Percentiles rank a stretch among this genome's conserved stretches.
phyloP scores from a whole-genome alignment of 2,888 invertebrate species.

The Drosophila ustulata region DNA sequence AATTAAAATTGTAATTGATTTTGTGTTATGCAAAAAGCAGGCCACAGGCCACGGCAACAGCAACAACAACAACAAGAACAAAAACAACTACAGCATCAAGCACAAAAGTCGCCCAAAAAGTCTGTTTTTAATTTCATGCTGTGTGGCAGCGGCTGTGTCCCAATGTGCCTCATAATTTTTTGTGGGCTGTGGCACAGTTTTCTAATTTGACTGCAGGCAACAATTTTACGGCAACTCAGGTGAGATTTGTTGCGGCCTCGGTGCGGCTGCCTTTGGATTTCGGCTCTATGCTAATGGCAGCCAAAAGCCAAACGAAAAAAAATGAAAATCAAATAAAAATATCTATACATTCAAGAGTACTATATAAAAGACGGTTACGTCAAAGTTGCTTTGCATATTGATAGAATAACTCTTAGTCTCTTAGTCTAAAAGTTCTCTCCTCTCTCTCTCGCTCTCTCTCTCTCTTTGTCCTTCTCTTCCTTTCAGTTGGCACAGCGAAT shows the following conservation, averaged over 20 bases:
- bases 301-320: slow-evolving; percentile 24
- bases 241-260: slow-evolving; percentile 69
- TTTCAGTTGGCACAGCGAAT: slow-evolving; percentile 14
- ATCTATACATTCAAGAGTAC: slow-evolving; percentile 6
- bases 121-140: slow-evolving; percentile 77
- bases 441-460: background rate
- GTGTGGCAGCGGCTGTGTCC: slow-evolving; percentile 53
- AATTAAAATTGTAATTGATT: slow-evolving; percentile 83
- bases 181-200: slow-evolving; percentile 72
- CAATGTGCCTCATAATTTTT: slow-evolving; percentile 74
- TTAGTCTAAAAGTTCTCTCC: slow-evolving; percentile 13
- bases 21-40: slow-evolving; percentile 79
- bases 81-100: slow-evolving; percentile 18
- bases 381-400: slow-evolving; percentile 67
- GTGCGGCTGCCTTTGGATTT: background rate
- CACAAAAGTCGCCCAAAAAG: slow-evolving; percentile 60
- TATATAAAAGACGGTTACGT: slow-evolving; percentile 53
- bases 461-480: background rate
- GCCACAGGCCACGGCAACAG: slow-evolving; percentile 47
- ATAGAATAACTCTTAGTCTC: slow-evolving; percentile 49
- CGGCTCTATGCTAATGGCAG: slow-evolving; percentile 37
- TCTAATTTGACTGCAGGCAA: slow-evolving; percentile 71
- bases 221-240: slow-evolving; percentile 75
- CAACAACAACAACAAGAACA: slow-evolving; percentile 26
- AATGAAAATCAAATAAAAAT: slow-evolving; percentile 8